Base-by-base conservation (phyloP, 2,797 vertebrate species). In the Microchirus variegatus region DNA sequence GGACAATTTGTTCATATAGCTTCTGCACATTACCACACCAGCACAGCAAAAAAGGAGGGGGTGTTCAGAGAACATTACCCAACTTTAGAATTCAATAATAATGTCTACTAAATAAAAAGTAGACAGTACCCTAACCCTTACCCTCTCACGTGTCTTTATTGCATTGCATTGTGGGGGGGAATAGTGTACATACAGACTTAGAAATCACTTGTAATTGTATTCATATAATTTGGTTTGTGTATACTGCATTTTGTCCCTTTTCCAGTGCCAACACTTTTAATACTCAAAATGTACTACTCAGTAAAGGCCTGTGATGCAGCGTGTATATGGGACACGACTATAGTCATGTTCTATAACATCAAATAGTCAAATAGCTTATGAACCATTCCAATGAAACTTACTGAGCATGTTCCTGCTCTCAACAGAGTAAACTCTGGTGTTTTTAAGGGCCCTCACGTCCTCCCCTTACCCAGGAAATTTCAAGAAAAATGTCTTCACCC, bases 1-100 rank as follows among this genome's bases (percentile, higher is more conserved):
- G 55, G 54, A 70, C 63, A 75, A 63, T 67, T 36, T 70, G 59
- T 60, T 54, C 9, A 31, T 50, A 19, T 46, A 44, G 19, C 47
- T 60, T 38, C 15, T 11, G 18, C 57, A 57, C 14, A 35, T n/a
- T 16, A 35, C 14, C 9, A 1, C 26, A n/a, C 61, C 62, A 52
- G 44, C 5, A 43, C 22, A 22, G 22, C 1, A 37, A 11, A 9
- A 9, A 37, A 11, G 36, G 10, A 11, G 9, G 36, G 36, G 36
- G 10, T 9, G 36, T 37, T 37, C 22, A 22, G 5, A 6, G 8
- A 2, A 8, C n/a, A n/a, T n/a, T n/a, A 10, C 36, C 36, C 10
- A 10, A 9, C 10, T 37, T 37, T 10, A 37, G 36, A 37, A 37
- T 37, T 37, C 36, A 37, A 11, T 37, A 11, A 37, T 22, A 22